Evolutionary conservation across 2,113 vertebrate genomes (phyloP).

Genomic region (Kobus ellipsiprymnus): DNA sequence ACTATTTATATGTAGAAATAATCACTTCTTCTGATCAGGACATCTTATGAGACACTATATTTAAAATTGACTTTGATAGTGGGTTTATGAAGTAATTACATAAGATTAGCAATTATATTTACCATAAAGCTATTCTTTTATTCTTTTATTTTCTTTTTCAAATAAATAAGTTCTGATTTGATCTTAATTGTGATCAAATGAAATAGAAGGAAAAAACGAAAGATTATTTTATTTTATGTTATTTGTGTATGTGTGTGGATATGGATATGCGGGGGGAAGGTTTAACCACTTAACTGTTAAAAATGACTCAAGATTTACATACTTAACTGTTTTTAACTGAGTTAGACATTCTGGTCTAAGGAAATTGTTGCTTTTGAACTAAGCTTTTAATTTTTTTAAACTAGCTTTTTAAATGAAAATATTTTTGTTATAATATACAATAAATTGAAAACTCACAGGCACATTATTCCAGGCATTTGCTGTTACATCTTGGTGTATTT

Average conservation of each 20-base stretch:
- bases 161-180: background rate
- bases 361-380: background rate
- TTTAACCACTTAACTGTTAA: conserved; percentile 17
- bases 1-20: background rate
- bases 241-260: background rate
- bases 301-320: background rate
- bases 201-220: background rate
- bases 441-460: background rate
- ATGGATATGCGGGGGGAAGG: background rate
- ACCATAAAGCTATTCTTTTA: background rate
- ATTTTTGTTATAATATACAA: background rate
- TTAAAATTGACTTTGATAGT: too few species aligned
- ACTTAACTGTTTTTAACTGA: background rate
- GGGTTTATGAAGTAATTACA: too few species aligned
- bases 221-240: background rate
- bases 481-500: background rate
- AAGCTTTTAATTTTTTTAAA: background rate
- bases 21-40: background rate
- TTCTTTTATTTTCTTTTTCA: background rate
- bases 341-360: background rate
- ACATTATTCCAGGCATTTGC: background rate
- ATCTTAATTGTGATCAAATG: background rate
- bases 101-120: background rate
- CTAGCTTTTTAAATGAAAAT: background rate
- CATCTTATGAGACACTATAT: background rate